Evolutionary conservation across 2,113 vertebrate genomes (phyloP), one percentile per base, ranked within the genome.

Genomic region (Callopanchax toddi): DNA sequence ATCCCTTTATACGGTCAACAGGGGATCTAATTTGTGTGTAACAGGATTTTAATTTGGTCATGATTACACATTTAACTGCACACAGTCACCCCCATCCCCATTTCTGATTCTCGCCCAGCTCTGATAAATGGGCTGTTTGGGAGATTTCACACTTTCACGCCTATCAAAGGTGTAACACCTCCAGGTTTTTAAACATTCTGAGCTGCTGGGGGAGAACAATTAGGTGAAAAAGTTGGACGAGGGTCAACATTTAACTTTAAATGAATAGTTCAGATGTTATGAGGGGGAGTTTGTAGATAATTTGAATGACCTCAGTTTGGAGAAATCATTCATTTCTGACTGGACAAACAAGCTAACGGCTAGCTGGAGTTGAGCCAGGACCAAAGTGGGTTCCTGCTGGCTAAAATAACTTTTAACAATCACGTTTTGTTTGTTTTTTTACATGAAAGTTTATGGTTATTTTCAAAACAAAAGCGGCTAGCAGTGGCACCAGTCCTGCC

Each of bases 131-230:
- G 51, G 34, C 48, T 46, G 13, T 16, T 51, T 51, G 25, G 49
- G 32, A 62, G 62, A 42, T 52, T 59, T 76, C 18, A 46, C 42
- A 11, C 26, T 71, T 43, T 64, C 11, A 25, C 22, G 25, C 36
- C 36, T 16, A 29, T 66, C 15, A 53, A 56, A 64, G 45, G 9
- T 44, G 36, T 44, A 23, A n/a, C 39, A 40, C 55, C 44, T 65
- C 37, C 44, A 46, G 56, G 66, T 59, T 56, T 32, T 20, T 43
- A 68, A 48, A 48, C 57, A 54, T 49, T 42, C 21, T 17, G 36
- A 69, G 36, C 29, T 36, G 6, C 39, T 60, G 59, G 65, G 72
- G 13, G 46, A 50, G n/a, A 60, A 62, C 74, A 26, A 55, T 68
- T 17, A 55, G 53, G 51, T 11, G 13, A 57, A 44, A 18, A 25